A percentile compares a stretch with the other conserved stretches of the same genome.
Conservation (phyloP, 2,797 vertebrate genomes). For the Tiaroga cobitis region DNA sequence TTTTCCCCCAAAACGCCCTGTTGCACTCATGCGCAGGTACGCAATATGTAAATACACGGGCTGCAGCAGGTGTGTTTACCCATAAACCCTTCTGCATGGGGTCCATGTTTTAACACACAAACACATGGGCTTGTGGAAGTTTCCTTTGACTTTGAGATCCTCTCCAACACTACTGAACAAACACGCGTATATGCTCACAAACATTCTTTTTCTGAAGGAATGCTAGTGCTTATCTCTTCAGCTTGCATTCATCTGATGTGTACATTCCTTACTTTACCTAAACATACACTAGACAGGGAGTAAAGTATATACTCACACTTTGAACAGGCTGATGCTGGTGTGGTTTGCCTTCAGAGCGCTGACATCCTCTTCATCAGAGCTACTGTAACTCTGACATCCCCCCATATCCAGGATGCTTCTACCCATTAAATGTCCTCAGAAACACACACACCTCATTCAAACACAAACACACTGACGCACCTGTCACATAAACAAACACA, state of each 20-base stretch:
- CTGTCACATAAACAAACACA: slow-evolving; percentile 23
- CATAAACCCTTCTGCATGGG: slow-evolving; percentile 37
- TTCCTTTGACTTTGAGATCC: slow-evolving; percentile 12
- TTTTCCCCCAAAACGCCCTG: background rate
- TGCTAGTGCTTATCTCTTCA: slow-evolving; percentile 31
- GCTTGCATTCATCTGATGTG: slow-evolving; percentile 18
- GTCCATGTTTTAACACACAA: slow-evolving; percentile 1
- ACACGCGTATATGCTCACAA: background rate
- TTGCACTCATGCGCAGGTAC: background rate
- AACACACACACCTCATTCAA: slow-evolving; percentile 27
- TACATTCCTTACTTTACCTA: slow-evolving; percentile 26
- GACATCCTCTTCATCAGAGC: slow-evolving; percentile 57
- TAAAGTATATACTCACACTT: slow-evolving; percentile 54
- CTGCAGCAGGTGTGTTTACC: slow-evolving; percentile 46
- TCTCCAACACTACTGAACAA: background rate
- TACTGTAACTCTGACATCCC: slow-evolving; percentile 63
- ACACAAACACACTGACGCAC: slow-evolving; percentile 1
- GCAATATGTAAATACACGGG: slow-evolving; percentile 38
- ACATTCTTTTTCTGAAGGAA: slow-evolving; percentile 18
- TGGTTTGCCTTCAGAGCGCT: slow-evolving; percentile 50
- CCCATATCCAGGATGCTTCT: slow-evolving; percentile 58
- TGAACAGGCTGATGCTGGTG: slow-evolving; percentile 52
- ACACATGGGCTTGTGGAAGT: slow-evolving; percentile 6
- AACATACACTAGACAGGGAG: too few relatives aligned
- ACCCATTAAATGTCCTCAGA: slow-evolving; percentile 55